Percentiles rank a stretch among this genome's conserved stretches.
phyloP scores from a whole-genome alignment of 2,797 vertebrate genomes.

The Ibycter americanus region DNA sequence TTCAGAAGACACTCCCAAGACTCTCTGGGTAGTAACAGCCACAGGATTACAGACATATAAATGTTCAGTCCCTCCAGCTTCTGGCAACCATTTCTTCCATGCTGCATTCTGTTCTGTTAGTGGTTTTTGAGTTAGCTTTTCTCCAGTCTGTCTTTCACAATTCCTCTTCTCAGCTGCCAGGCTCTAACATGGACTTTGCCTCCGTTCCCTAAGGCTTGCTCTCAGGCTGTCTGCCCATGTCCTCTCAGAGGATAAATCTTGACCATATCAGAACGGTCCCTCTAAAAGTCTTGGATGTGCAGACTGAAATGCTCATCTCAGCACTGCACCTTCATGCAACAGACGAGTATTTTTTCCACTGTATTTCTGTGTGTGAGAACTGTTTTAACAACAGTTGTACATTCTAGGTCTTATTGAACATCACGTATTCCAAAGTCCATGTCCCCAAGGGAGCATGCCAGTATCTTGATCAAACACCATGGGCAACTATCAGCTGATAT shows the following conservation, averaged over 20 bases:
- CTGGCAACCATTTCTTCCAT: neutral
- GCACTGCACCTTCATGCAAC: neutral
- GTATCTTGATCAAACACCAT: neutral
- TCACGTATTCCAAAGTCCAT: neutral
- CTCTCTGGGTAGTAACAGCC: neutral
- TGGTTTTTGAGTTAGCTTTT: neutral
- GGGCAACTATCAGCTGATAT: neutral
- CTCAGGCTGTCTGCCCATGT: neutral
- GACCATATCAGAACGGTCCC: neutral
- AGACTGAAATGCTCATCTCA: neutral
- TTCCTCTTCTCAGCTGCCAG: neutral
- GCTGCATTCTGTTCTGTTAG: neutral
- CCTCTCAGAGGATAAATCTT: neutral
- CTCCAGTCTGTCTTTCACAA: neutral
- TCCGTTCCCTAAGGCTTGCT: neutral
- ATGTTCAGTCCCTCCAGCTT: neutral
- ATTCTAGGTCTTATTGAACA: neutral
- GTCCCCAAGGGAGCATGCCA: neutral
- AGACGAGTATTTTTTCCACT: neutral
- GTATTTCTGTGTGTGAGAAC: neutral
- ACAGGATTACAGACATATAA: neutral
- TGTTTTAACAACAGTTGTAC: neutral
- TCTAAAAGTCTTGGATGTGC: neutral
- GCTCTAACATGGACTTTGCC: neutral
- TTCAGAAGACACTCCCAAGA: conserved; percentile 50